Percentiles rank a stretch among this genome's conserved stretches.
Evolutionary conservation across 1,140 invertebrate species (phyloP).

Genomic region (Rhagoletis zephyria): DNA sequence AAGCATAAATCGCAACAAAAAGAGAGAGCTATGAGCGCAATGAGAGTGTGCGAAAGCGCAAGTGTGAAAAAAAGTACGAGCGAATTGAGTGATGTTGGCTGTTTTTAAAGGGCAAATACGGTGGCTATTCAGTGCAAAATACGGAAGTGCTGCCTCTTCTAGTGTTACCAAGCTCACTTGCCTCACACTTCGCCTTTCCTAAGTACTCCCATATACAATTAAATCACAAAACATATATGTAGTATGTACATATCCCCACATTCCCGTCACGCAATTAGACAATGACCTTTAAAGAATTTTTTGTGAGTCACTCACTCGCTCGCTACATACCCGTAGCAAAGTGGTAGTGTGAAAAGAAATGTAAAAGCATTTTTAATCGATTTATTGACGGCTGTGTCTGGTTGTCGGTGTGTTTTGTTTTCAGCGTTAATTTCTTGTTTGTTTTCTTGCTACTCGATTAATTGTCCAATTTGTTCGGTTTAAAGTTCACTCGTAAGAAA

Average conservation of each 20-base stretch:
- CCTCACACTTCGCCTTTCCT: neutral
- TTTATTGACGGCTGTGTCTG: neutral
- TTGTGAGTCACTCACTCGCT: neutral
- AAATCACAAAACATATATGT: neutral
- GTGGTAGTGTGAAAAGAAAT: constrained; percentile 25
- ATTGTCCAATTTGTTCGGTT: neutral
- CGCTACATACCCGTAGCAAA: neutral
- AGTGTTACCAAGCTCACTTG: neutral
- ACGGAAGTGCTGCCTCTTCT: neutral
- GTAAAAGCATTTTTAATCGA: neutral
- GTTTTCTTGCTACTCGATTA: neutral
- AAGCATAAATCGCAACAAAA: neutral
- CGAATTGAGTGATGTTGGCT: neutral
- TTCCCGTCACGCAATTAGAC: constrained; percentile 4
- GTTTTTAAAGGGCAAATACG: neutral
- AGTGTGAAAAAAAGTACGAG: neutral
- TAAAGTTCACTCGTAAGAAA: neutral
- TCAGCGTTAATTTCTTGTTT: neutral
- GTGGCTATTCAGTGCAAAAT: neutral
- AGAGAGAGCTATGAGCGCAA: neutral
- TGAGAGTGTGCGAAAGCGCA: neutral
- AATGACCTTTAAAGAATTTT: constrained; percentile 36
- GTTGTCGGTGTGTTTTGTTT: neutral
- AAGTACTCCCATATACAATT: neutral
- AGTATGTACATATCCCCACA: neutral